These are phyloP conservation scores for Sussaba pulchella DNA, from an alignment of 2,888 invertebrate species.

Conservation along the genomic window DNA sequence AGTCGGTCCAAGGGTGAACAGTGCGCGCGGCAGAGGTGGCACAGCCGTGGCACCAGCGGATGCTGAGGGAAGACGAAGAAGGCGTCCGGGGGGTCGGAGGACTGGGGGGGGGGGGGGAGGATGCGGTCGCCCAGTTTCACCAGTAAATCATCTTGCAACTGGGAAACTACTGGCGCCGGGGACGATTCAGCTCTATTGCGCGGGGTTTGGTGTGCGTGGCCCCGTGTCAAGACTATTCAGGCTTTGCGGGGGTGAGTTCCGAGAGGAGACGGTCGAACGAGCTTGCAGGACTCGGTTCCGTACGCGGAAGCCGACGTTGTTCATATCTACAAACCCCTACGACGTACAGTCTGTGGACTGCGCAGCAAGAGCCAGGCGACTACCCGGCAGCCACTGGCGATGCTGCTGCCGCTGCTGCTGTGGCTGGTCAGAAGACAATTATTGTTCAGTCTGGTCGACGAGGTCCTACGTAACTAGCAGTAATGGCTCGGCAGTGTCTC, in stretches of 20 bases:
- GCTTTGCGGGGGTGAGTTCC: slow-evolving; percentile 36
- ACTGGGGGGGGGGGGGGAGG: too few relatives aligned
- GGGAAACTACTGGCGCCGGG: slow-evolving; percentile 74
- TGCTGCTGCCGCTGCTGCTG: neutral
- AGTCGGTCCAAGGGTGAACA: slow-evolving; percentile 35
- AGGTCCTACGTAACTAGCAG: slow-evolving; percentile 75
- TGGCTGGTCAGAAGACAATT: slow-evolving; percentile 65
- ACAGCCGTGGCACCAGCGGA: slow-evolving; percentile 20
- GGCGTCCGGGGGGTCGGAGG: too few relatives aligned
- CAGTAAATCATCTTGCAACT: slow-evolving; percentile 74
- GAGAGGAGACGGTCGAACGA: slow-evolving; percentile 46
- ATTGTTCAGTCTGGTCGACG: slow-evolving; percentile 74
- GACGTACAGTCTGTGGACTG: slow-evolving; percentile 21
- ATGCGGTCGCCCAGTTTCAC: slow-evolving; percentile 66
- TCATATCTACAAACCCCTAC: slow-evolving; percentile 30
- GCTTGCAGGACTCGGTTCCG: slow-evolving; percentile 38
- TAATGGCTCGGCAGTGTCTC: slow-evolving; percentile 73
- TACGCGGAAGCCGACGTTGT: slow-evolving; percentile 49
- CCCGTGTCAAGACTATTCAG: slow-evolving; percentile 64
- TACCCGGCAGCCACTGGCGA: slow-evolving; percentile 18
- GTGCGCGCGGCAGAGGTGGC: slow-evolving; percentile 16
- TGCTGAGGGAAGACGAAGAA: slow-evolving; percentile 17
- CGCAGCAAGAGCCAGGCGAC: slow-evolving; percentile 48
- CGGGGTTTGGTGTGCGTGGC: slow-evolving; percentile 58
- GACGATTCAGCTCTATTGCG: slow-evolving; percentile 58